Evolutionary conservation across 2,888 invertebrate genomes (phyloP).

Genomic region (Encarsia formosa): DNA sequence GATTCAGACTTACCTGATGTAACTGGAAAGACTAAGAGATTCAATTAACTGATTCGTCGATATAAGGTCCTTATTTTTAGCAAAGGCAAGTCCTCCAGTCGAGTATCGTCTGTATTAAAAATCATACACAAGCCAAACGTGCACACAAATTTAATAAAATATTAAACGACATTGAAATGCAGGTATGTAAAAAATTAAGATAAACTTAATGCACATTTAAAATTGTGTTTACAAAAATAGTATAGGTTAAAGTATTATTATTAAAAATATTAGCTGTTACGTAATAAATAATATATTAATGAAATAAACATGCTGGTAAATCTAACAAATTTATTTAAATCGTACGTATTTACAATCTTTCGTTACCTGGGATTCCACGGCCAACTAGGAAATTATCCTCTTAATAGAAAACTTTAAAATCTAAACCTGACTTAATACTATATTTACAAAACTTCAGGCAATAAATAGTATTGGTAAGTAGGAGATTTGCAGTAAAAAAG

Average conservation of each 20-base stretch:
- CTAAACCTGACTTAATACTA: conserved; percentile 9
- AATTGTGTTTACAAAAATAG: conserved; percentile 8
- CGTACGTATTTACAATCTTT: conserved; percentile 14
- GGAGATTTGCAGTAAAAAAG: no score
- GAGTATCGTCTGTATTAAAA: conserved; percentile 44
- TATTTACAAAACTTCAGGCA: no score
- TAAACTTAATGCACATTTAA: conserved; percentile 21
- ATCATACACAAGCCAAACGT: conserved; percentile 35
- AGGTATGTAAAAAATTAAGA: conserved; percentile 19
- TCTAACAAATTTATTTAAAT: conserved; percentile 9
- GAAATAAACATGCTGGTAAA: conserved; percentile 14
- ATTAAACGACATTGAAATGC: conserved; percentile 14
- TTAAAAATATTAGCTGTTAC: conserved; percentile 19
- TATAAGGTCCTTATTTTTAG: conserved; percentile 46
- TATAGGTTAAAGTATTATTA: conserved; percentile 23
- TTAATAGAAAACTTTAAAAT: conserved; percentile 26
- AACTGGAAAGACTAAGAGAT: conserved; percentile 47
- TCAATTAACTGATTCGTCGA: conserved; percentile 46
- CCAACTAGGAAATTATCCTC: conserved; percentile 30
- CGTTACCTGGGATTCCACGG: conserved; percentile 29
- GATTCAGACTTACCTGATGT: conserved; percentile 46
- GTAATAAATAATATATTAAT: neutral
- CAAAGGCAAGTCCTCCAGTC: conserved; percentile 45
- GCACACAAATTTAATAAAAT: conserved; percentile 32
- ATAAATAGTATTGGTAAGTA: no score